Evolutionary conservation across 2,888 invertebrate species (phyloP).

Genomic region (Penaeus monodon): DNA sequence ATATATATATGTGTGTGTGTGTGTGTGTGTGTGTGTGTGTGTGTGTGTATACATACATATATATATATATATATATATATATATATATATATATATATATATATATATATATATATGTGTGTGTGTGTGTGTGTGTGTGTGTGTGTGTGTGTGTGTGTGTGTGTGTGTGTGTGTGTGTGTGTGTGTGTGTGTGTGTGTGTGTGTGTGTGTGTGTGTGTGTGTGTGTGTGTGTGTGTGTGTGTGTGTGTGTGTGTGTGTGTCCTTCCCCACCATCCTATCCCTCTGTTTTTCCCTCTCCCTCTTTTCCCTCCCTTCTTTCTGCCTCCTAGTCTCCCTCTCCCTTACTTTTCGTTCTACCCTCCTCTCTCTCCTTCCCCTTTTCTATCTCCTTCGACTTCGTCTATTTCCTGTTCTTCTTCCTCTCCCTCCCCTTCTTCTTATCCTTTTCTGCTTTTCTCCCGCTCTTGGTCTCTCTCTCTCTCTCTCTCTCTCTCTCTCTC

Average conservation of each 20-base stretch:
- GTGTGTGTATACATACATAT: not conserved
- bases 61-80: slow-evolving; percentile 2
- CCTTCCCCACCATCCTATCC: not conserved
- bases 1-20: not conserved
- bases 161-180: not conserved
- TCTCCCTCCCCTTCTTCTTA: too few species aligned
- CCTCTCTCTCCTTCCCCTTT: too few species aligned
- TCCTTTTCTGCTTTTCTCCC: too few species aligned
- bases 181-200: not conserved
- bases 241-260: not conserved
- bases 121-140: not conserved
- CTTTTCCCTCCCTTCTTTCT: too few species aligned
- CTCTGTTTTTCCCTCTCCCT: too few species aligned
- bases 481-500: too few species aligned
- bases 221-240: not conserved
- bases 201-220: not conserved
- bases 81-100: not conserved
- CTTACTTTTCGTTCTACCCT: too few species aligned
- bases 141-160: not conserved
- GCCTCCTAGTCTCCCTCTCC: too few species aligned
- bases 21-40: not conserved
- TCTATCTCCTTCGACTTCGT: too few species aligned
- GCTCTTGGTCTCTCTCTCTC: too few species aligned
- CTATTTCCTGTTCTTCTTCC: too few species aligned
- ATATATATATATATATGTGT: not conserved